A percentile compares a stretch with the other conserved stretches of the same genome.
These are phyloP conservation scores for Pseudococcus viburni DNA, from an alignment of 2,888 invertebrate genomes.

Conservation along the genomic window DNA sequence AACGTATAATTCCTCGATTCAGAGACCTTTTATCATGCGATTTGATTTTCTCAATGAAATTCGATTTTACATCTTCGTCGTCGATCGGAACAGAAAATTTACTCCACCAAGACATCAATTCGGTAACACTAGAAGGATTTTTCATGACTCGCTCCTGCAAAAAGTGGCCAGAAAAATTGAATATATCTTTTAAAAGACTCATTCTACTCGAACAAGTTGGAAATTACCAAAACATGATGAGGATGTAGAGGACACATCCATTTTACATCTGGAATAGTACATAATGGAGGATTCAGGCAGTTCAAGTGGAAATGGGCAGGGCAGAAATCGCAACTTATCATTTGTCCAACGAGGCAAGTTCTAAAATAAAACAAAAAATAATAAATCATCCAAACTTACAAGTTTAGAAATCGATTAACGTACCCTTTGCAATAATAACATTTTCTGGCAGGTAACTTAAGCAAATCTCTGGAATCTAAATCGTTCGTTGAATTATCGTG, in stretches of 20 bases:
- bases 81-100: slow-evolving; percentile 53
- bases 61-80: slow-evolving; percentile 43
- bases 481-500: slow-evolving; percentile 25
- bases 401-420: not conserved
- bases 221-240: slow-evolving; percentile 85
- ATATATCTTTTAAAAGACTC: not conserved
- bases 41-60: slow-evolving; percentile 55
- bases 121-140: slow-evolving; percentile 50
- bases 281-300: slow-evolving; percentile 93
- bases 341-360: slow-evolving; percentile 86
- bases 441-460: slow-evolving; percentile 52
- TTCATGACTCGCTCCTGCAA: slow-evolving; percentile 59
- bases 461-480: slow-evolving; percentile 50
- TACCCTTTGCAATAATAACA: slow-evolving; percentile 63
- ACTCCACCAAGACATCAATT: slow-evolving; percentile 55
- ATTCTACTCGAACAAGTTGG: not conserved
- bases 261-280: slow-evolving; percentile 86
- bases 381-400: not conserved
- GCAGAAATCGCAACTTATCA: slow-evolving; percentile 95
- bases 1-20: not conserved
- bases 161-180: not conserved
- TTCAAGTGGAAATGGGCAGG: slow-evolving; percentile 89
- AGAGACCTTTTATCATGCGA: not conserved
- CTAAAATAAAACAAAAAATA: slow-evolving; percentile 71
- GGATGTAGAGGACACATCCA: slow-evolving; percentile 99